These are phyloP conservation scores for Eulemur macaco DNA, from an alignment of 2,113 vertebrate species.

Conservation along the genomic window DNA sequence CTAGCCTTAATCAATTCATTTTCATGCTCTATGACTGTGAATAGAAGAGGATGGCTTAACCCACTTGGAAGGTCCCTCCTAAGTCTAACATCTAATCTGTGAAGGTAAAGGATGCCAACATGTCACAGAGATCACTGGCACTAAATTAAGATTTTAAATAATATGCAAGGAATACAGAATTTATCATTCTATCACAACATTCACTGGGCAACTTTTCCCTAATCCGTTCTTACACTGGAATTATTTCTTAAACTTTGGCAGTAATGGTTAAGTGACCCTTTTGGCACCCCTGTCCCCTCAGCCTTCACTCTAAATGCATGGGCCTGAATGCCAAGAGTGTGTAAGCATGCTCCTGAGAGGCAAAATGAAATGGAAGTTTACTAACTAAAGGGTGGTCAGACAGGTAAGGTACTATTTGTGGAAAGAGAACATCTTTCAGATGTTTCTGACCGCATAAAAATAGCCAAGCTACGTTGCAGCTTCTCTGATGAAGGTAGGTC, in stretches of 20 bases:
- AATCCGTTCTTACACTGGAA: neutral
- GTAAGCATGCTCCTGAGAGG: neutral
- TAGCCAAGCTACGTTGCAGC: neutral
- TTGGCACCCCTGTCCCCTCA: neutral
- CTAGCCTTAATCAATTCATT: neutral
- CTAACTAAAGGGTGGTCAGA: neutral
- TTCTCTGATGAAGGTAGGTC: neutral
- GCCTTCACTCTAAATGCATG: neutral
- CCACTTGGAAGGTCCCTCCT: neutral
- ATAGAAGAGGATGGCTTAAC: neutral
- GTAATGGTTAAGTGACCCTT: neutral
- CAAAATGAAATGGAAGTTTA: neutral
- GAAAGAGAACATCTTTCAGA: neutral
- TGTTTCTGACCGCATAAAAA: neutral
- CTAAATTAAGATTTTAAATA: neutral
- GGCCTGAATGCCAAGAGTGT: neutral
- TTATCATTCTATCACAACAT: neutral
- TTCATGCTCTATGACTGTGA: neutral
- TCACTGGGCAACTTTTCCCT: neutral
- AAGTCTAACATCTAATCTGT: neutral
- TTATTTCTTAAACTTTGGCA: neutral
- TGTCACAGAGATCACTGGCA: neutral
- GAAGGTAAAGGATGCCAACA: neutral
- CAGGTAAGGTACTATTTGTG: neutral
- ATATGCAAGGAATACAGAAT: neutral